phyloP scores from a whole-genome alignment of 2,113 vertebrate genomes.

The Eubucco bourcierii region DNA sequence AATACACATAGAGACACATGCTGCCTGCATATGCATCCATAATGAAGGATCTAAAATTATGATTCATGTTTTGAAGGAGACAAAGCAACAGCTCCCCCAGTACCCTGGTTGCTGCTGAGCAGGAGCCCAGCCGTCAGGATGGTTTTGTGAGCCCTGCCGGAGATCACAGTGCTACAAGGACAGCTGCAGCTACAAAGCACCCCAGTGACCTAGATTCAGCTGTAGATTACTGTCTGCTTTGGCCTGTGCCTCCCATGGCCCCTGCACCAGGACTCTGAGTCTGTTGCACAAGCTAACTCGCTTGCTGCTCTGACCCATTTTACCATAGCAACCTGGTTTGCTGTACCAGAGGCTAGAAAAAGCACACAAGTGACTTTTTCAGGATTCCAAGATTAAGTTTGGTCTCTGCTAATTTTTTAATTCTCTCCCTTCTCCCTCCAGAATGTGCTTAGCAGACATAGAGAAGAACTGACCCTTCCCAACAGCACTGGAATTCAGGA shows the following conservation, averaged over 20 bases:
- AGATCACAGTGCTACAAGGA: constrained; percentile 64
- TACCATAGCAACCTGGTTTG: constrained; percentile 83
- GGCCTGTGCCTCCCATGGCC: constrained; percentile 57
- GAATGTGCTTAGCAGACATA: constrained; percentile 40
- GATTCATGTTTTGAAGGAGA: constrained; percentile 40
- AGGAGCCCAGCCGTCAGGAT: constrained; percentile 34
- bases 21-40: constrained; percentile 36
- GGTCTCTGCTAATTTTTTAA: constrained; percentile 30
- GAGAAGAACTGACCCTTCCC: constrained; percentile 44
- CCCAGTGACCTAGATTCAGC: constrained; percentile 91
- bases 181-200: constrained; percentile 81
- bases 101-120: neutral
- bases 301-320: constrained; percentile 85
- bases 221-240: constrained; percentile 79
- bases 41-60: constrained; percentile 62
- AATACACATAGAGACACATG: constrained; percentile 43
- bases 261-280: constrained; percentile 67
- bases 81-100: constrained; percentile 50
- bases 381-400: constrained; percentile 74
- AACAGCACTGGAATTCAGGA: constrained; percentile 19
- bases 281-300: constrained; percentile 78
- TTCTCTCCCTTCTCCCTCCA: neutral
- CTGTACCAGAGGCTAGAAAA: constrained; percentile 59
- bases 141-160: constrained; percentile 58
- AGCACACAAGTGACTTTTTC: constrained; percentile 23